Base-by-base conservation (phyloP, 1,140 invertebrate species). In the Ephestia elutella region DNA sequence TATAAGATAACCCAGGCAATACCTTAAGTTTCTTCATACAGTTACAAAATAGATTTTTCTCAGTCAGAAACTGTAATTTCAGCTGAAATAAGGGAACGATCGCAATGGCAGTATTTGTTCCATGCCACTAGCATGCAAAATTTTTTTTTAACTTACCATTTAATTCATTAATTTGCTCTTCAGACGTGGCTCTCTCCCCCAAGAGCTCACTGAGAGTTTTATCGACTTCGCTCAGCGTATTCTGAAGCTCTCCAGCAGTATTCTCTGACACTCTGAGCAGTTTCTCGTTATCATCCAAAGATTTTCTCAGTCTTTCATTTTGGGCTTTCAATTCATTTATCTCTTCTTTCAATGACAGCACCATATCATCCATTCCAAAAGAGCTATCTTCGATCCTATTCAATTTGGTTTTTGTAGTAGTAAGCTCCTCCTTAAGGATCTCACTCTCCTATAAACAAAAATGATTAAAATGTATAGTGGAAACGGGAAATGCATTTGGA, bases 291-390 rank as follows among this genome's bases (percentile, higher is more conserved):
- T 83, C 80, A 55, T 85, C 82, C 28, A 90, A 73, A 51, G 87
- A 88, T 28, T 80, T 82, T 15, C 86, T 66, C 21, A 90, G 69
- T 54, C 87, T 80, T 1, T 86, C 80, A 54, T 89, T 90, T 38
- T 80, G 80, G 58, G 78, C 81, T 60, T 82, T 88, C 35, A 78
- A 54, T 60, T 82, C 84, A 54, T 83, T 87, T 20, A 95, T 86
- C 71, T 93, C 90, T 35, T 90, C 86, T 60, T 93, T 91, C 0
- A 92, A 73, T 7, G 90, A 89, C 4, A 88, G 82, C 1, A 95
- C 92, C 91, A 94, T 92, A 75, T 94, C 93, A 66, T 94, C 92
- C 68, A 92, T 92, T 5, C 92, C 93, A 82, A 93, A 93, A 5
- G 92, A 93, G 75, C 90, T 92, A 70, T 93, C 91, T 86, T 94